Conservation (phyloP, 2,113 vertebrate genomes). For the Silurus asotus region DNA sequence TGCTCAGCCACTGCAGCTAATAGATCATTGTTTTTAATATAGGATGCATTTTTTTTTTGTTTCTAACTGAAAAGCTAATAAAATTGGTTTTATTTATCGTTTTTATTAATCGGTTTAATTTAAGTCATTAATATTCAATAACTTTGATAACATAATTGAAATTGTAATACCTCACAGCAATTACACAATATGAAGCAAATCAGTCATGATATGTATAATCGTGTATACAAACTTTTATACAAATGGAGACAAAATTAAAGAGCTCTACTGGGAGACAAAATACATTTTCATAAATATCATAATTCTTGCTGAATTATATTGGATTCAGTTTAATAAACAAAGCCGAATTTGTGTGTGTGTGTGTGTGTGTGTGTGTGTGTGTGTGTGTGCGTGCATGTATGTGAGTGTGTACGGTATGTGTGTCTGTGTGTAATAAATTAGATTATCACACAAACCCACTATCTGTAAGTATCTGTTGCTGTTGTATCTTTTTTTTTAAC, state of each 20-base stretch:
- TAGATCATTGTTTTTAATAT: neutral
- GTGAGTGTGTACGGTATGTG: neutral
- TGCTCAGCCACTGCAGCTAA: neutral
- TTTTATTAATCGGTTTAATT: neutral
- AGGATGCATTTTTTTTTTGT: neutral
- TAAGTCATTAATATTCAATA: neutral
- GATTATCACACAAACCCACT: neutral
- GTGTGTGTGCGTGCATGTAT: neutral
- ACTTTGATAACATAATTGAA: neutral
- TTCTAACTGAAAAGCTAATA: neutral
- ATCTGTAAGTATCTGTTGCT: neutral
- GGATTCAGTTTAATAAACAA: neutral
- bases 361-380: neutral
- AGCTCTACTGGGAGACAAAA: neutral
- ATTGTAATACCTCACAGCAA: neutral
- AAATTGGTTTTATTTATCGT: neutral
- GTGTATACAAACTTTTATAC: neutral
- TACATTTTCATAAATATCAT: neutral
- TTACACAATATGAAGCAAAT: neutral
- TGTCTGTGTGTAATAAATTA: neutral
- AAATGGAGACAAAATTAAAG: neutral
- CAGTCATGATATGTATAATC: neutral
- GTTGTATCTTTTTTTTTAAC: neutral
- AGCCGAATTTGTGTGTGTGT: neutral
- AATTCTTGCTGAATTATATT: neutral